These are phyloP conservation scores for Potamarius usumacintae DNA, from an alignment of 2,113 vertebrate genomes.

Conservation along the genomic window DNA sequence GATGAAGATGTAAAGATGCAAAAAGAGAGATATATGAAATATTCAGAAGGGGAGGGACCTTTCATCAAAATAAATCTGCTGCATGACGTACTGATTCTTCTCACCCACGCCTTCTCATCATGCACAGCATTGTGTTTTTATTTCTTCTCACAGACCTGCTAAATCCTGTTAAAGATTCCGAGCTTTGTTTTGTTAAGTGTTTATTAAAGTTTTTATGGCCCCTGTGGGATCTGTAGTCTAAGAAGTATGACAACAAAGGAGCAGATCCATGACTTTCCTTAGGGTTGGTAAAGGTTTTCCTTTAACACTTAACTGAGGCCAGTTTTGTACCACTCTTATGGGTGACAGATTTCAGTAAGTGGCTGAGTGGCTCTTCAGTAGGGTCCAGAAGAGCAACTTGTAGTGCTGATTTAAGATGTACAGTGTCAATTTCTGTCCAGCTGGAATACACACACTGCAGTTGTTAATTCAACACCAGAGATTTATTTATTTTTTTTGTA, in stretches of 20 bases:
- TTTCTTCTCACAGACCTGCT: background rate
- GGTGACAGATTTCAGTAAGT: background rate
- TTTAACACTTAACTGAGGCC: background rate
- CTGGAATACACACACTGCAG: background rate
- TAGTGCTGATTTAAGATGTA: slow-evolving; percentile 8
- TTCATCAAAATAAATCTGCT: slow-evolving; percentile 11
- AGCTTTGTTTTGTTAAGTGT: slow-evolving; percentile 37
- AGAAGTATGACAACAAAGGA: slow-evolving; percentile 35
- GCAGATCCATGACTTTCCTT: slow-evolving; percentile 26
- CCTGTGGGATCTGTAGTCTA: slow-evolving; percentile 34
- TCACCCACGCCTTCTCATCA: background rate
- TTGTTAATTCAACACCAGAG: background rate
- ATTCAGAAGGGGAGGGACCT: background rate
- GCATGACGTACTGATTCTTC: background rate
- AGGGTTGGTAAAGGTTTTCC: background rate
- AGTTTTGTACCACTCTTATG: background rate
- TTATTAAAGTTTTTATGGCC: slow-evolving; percentile 35
- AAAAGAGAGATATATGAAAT: background rate
- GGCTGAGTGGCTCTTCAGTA: background rate
- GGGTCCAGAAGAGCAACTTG: background rate
- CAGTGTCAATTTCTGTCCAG: background rate
- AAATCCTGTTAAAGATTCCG: slow-evolving; percentile 25
- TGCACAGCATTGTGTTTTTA: background rate
- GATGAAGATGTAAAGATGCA: background rate
- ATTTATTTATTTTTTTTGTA: slow-evolving; percentile 11